phyloP scores from a whole-genome alignment of 1,140 invertebrate genomes.

The Panagrolaimus sp. region DNA sequence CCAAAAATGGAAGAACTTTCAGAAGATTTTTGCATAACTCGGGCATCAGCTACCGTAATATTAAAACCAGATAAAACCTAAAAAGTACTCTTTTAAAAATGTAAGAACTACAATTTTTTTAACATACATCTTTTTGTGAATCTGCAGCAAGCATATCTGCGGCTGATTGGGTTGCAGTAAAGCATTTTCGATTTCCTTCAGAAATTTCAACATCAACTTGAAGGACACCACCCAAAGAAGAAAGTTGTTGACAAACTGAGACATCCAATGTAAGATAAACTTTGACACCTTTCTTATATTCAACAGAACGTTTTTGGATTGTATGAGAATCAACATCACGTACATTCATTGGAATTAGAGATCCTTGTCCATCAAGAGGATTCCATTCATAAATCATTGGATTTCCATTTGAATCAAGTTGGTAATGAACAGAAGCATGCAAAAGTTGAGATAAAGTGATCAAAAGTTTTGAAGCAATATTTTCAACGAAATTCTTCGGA shows the following conservation, averaged over 20 bases:
- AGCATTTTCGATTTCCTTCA: neutral
- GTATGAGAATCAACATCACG: neutral
- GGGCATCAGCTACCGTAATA: too few species aligned
- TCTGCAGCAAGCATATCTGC: neutral
- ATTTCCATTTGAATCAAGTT: neutral
- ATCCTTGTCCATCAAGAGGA: neutral
- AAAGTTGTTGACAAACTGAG: neutral
- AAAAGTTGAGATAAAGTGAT: neutral
- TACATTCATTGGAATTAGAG: neutral
- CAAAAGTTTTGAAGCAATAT: neutral
- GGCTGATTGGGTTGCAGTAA: neutral
- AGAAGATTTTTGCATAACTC: too few species aligned
- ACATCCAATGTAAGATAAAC: neutral
- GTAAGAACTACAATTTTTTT: neutral
- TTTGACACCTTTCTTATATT: neutral
- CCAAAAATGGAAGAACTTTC: too few species aligned
- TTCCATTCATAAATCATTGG: constrained; percentile 9
- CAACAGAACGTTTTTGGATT: neutral
- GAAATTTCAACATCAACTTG: neutral
- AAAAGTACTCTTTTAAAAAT: too few species aligned
- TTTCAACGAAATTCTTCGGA: neutral
- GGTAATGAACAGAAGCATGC: neutral
- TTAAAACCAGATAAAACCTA: too few species aligned
- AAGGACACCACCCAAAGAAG: neutral
- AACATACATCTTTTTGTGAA: neutral